Base-by-base conservation (phyloP, 2,113 vertebrate genomes). In the Pelvicachromis taeniatus region DNA sequence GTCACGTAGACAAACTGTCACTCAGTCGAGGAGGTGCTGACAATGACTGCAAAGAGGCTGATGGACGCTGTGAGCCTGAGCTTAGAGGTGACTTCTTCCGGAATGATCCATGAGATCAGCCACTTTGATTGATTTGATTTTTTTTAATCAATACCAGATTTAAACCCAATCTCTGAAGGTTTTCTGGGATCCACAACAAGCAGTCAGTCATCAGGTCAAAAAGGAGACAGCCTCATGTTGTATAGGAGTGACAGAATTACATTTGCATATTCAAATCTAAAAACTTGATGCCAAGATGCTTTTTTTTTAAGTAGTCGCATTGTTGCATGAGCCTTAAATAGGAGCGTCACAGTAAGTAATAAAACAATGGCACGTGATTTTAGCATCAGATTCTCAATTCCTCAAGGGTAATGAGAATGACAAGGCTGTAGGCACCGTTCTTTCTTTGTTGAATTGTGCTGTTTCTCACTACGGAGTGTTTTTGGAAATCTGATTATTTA, bases 41-140 rank as follows among this genome's bases (percentile, higher is more conserved):
- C 81, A 87, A 84, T 78, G 83, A 82, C 87, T 59, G 45, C 73
- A 78, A 79, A 40, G 79, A 88, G 86, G 83, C 86, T 93, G 91
- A 92, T 92, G 88, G 88, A 92, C 82, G 82, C 81, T 90, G 70
- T 14, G 52, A 83, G 81, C 56, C 82, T 65, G 80, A 88, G 90
- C 80, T 92, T 91, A 84, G 84, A 94, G 84, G 93, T 93, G 94
- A 94, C 90, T 83, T 89, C 52, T 89, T 82, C 79, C 13, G n/a
- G 78, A 91, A 86, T 83, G 56, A 94, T 93, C 86, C 87, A 78
- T 59, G 83, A 91, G 89, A 87, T 88, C 87, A 84, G 91, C 55
- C 80, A 59, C 78, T 85, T 53, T 85, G 91, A 93, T 91, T 90
- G 81, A 93, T 93, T 87, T 55, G 83, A 90, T 88, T 87, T 63